Conservation (phyloP, 2,797 vertebrate species). For the Tragopan temminckii region DNA sequence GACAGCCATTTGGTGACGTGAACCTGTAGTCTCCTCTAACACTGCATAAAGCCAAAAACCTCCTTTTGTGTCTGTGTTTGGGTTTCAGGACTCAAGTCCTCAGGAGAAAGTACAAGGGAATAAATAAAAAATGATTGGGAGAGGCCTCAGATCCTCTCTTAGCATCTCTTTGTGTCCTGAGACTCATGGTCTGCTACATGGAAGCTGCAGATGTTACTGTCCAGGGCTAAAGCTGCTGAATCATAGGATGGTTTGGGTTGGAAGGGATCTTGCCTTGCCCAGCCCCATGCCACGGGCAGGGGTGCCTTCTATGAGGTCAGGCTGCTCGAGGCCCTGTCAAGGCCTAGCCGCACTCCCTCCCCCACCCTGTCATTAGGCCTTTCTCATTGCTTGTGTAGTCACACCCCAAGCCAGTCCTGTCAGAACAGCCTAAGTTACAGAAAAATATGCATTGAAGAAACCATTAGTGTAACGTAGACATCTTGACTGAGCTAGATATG, state of each 20-base stretch:
- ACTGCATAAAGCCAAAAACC: background rate
- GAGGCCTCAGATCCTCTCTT: background rate
- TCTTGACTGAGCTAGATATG: rapidly evolving
- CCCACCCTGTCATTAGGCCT: rapidly evolving
- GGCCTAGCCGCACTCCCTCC: background rate
- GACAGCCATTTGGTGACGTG: background rate
- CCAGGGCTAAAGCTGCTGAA: background rate
- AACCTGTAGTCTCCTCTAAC: background rate
- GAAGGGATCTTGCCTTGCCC: background rate
- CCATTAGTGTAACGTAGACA: background rate
- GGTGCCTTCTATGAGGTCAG: background rate
- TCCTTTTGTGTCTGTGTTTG: background rate
- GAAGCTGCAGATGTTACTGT: background rate
- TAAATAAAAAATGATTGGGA: background rate
- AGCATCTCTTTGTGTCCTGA: background rate
- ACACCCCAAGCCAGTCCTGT: background rate
- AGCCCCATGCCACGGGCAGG: background rate
- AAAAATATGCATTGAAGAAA: background rate
- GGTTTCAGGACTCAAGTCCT: background rate
- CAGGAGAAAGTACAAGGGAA: background rate
- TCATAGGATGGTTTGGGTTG: background rate
- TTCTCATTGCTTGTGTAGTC: background rate
- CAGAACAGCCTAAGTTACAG: background rate
- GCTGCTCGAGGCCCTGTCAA: background rate
- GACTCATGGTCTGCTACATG: background rate